Conservation (phyloP, 2,113 vertebrate species). For the Prunella himalayana region DNA sequence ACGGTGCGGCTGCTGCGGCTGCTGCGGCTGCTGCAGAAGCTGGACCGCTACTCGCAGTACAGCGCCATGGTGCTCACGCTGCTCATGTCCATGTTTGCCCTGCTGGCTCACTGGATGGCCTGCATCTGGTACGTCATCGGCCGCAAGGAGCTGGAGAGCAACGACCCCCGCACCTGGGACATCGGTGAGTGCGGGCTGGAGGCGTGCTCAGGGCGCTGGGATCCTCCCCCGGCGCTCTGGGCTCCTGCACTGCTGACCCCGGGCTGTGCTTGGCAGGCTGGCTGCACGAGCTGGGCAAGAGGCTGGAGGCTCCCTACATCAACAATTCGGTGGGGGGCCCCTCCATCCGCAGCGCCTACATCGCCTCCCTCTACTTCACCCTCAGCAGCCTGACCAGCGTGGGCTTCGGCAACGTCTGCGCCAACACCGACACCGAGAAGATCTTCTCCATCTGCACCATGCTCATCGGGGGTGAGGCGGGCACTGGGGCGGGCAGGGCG, state of each 20-base stretch:
- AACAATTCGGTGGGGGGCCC: slow-evolving; percentile 88
- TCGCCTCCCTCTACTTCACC: slow-evolving; percentile 95
- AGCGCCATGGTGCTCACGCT: slow-evolving; percentile 89
- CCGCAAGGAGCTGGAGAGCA: slow-evolving; percentile 83
- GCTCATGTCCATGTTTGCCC: slow-evolving; percentile 88
- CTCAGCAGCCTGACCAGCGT: slow-evolving; percentile 97
- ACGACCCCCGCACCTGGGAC: slow-evolving; percentile 89
- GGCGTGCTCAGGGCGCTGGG: fast-evolving
- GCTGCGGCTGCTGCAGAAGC: slow-evolving; percentile 86
- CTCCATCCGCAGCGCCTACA: slow-evolving; percentile 88
- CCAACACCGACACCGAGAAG: slow-evolving; percentile 93
- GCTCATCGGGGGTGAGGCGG: slow-evolving; percentile 90
- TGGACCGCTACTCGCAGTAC: slow-evolving; percentile 92
- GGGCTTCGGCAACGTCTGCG: slow-evolving; percentile 94
- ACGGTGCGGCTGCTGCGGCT: slow-evolving; percentile 84
- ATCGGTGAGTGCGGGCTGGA: slow-evolving; percentile 79
- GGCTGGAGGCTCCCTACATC: slow-evolving; percentile 88
- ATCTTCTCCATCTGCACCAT: slow-evolving; percentile 97
- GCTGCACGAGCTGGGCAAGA: slow-evolving; percentile 92
- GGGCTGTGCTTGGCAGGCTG: slow-evolving; percentile 77
- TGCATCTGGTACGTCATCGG: slow-evolving; percentile 91
- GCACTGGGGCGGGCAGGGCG: not conserved
- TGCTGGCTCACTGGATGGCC: slow-evolving; percentile 92
- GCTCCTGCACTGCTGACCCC: not conserved
- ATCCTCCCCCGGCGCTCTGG: not conserved